Base-by-base conservation (phyloP, 2,113 vertebrate genomes). In the Myodes glareolus region DNA sequence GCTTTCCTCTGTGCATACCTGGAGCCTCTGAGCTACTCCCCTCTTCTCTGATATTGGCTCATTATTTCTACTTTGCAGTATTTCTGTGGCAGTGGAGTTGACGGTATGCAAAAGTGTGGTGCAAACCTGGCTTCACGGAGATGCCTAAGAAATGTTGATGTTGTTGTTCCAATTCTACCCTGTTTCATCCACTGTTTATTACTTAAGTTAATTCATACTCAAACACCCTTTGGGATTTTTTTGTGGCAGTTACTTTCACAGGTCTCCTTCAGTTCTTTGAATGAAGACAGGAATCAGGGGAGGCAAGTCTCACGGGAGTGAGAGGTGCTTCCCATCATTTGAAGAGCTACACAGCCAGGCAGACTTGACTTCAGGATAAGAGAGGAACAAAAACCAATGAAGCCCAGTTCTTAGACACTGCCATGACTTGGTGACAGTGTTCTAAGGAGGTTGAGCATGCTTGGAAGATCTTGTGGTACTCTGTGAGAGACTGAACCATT, bases 221-320 rank as follows among this genome's bases (percentile, higher is more conserved):
- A 47, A 47, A 85, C 12, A 78, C 25, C 21, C 1, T 58, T 72
- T 19, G 9, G 47, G 85, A 47, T 70, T 94, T 91, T n/a, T 88
- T 80, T 63, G 19, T 52, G 23, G 61, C 76, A 84, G 21, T 92
- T 68, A 33, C n/a, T 81, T 90, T 94, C 33, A 42, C 4, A 25
- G 47, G 63, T 76, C 80, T 80, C 76, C 70, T 95, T 80, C 73
- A 65, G 50, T 33, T 75, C 25, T 70, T 93, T 94, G 73, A 90
- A 10, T 42, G 67, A 76, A 4, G 33, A 39, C 36, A 61, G 52
- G n/a, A 55, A 39, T 55, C 88, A 31, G 12, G 0, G 10, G 61
- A 52, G 13, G n/a, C 61, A 82, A 50, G 39, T 58, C 50, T 78
- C 58, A 72, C 90, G 75, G 85, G 31, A 85, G 36, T 84, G 45